phyloP scores from a whole-genome alignment of 2,797 vertebrate genomes.

The Onychomys torridus region DNA sequence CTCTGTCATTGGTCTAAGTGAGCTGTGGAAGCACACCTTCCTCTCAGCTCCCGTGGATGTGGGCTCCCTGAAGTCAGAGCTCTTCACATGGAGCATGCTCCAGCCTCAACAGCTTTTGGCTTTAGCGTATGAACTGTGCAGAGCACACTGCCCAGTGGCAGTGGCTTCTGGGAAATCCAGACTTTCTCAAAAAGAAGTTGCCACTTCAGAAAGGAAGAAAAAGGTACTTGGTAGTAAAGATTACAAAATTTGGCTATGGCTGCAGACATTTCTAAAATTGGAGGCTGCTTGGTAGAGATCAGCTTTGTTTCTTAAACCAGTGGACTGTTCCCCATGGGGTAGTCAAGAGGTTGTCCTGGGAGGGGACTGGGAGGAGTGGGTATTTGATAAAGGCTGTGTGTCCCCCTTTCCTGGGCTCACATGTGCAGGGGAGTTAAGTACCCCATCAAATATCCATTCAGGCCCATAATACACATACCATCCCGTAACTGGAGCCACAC shows the following conservation, averaged over 20 bases:
- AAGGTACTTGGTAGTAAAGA: background rate
- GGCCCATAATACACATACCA: background rate
- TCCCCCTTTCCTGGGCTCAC: background rate
- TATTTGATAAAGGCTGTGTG: background rate
- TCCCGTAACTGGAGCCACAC: background rate
- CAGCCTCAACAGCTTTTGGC: background rate
- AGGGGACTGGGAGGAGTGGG: background rate
- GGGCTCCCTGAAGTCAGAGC: background rate
- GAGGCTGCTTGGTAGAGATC: background rate
- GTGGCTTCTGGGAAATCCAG: constrained; percentile 23
- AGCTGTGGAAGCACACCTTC: accelerated
- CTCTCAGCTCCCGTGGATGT: accelerated
- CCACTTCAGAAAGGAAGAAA: constrained; percentile 53
- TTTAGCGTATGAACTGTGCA: background rate
- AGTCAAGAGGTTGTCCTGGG: background rate
- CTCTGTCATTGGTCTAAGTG: accelerated
- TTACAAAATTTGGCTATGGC: background rate
- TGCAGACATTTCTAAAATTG: background rate
- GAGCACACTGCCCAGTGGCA: background rate
- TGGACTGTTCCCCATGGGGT: accelerated
- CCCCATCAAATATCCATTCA: too few relatives aligned
- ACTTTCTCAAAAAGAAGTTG: background rate
- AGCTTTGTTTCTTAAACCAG: background rate
- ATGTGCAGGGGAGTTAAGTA: background rate
- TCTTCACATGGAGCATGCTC: accelerated